phyloP scores from a whole-genome alignment of 1,140 invertebrate species.

The Drosophila seguyi region DNA sequence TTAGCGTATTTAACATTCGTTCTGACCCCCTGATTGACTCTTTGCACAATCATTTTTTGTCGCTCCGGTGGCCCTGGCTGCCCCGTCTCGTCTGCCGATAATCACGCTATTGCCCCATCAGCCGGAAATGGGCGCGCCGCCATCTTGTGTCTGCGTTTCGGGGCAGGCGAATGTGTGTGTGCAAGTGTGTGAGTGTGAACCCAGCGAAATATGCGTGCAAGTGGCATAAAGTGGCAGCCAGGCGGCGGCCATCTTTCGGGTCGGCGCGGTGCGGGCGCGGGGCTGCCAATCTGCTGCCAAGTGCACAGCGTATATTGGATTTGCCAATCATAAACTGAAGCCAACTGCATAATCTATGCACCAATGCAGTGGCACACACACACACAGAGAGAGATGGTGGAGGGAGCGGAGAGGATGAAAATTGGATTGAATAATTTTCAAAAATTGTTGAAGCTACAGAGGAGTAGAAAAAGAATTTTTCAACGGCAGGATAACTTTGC shows the following conservation, averaged over 20 bases:
- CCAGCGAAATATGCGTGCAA: conserved; percentile 73
- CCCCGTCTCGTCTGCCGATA: conserved; percentile 68
- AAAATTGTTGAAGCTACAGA: not conserved
- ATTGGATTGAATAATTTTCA: conserved; percentile 39
- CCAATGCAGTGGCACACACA: conserved; percentile 60
- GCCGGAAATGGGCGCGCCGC: conserved; percentile 75
- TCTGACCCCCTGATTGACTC: not conserved
- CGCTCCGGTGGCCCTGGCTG: conserved; percentile 65
- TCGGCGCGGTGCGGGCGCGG: conserved; percentile 14
- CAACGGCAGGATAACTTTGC: not conserved
- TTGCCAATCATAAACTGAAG: conserved; percentile 82
- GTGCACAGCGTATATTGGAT: conserved; percentile 80
- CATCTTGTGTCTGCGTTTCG: conserved; percentile 70
- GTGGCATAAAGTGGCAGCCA: conserved; percentile 75
- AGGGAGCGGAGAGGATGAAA: conserved; percentile 13
- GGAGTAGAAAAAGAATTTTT: not conserved
- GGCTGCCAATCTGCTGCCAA: conserved; percentile 74
- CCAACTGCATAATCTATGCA: conserved; percentile 82
- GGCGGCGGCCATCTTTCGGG: conserved; percentile 31
- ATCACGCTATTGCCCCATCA: conserved; percentile 79
- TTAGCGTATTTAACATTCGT: not conserved
- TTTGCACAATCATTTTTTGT: conserved; percentile 53
- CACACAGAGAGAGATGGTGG: not conserved
- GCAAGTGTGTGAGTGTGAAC: conserved; percentile 35
- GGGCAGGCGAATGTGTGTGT: not conserved